A percentile compares a stretch with the other conserved stretches of the same genome.
Conservation (phyloP, 2,888 invertebrate species). For the Tinea semifulvella region DNA sequence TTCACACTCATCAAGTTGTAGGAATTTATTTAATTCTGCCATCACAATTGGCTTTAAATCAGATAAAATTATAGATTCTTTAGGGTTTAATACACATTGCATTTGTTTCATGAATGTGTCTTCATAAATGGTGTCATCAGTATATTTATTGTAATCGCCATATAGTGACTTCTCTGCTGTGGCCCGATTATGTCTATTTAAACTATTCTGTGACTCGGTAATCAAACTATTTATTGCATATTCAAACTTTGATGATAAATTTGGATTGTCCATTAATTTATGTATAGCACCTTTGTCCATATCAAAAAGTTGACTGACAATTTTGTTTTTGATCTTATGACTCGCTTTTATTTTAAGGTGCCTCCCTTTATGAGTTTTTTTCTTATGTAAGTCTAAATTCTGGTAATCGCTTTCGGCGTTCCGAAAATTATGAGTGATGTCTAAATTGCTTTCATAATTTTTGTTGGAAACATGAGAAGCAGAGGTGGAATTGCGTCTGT, state of each 20-base stretch:
- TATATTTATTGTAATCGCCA: slow-evolving; percentile 66
- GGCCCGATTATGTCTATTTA: slow-evolving; percentile 50
- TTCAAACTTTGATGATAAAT: slow-evolving; percentile 60
- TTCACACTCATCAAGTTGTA: slow-evolving; percentile 52
- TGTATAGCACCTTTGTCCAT: slow-evolving; percentile 60
- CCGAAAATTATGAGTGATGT: not conserved
- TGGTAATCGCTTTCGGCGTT: not conserved
- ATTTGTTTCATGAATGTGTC: slow-evolving; percentile 79
- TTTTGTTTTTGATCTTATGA: slow-evolving; percentile 55
- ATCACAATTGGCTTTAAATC: slow-evolving; percentile 69
- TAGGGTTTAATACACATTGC: slow-evolving; percentile 67
- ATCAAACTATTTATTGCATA: slow-evolving; percentile 58
- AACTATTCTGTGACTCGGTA: slow-evolving; percentile 58
- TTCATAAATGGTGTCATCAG: slow-evolving; percentile 72
- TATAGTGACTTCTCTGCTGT: slow-evolving; percentile 57
- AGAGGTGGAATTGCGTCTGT: slow-evolving; percentile 24
- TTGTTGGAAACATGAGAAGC: not conserved
- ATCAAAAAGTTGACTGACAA: slow-evolving; percentile 57
- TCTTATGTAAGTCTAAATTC: slow-evolving; percentile 22
- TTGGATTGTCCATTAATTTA: slow-evolving; percentile 57
- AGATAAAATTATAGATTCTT: slow-evolving; percentile 62
- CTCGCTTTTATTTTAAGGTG: slow-evolving; percentile 34
- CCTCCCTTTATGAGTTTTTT: slow-evolving; percentile 30
- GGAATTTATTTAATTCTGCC: slow-evolving; percentile 65
- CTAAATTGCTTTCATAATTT: slow-evolving; percentile 22